Base-by-base conservation (phyloP, 2,888 invertebrate genomes). In the Latrodectus elegans region DNA sequence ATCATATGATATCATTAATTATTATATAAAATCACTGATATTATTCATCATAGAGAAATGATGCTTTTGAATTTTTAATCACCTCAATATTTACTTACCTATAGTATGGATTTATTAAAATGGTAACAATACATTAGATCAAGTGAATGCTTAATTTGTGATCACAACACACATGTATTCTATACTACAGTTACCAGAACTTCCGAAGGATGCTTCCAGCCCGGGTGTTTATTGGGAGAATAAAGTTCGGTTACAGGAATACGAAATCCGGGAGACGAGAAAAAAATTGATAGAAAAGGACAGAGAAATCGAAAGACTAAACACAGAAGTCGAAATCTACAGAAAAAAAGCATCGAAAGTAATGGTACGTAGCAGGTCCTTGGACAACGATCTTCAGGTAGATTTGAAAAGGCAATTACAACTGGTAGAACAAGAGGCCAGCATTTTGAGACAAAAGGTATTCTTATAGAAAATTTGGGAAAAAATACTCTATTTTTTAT, bases 201-300 rank as follows among this genome's bases (percentile, higher is more conserved):
- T 81, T 8, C 88, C 86, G 0, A 89, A 78, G 52, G 84, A 84
- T n/a, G 68, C 85, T 26, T 76, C 87, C 9, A 86, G 88, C 38
- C 85, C 87, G 91, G 87, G 93, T 90, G 93, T 94, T 86, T 93
- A 94, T 90, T 94, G 95, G 89, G 95, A 95, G 91, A 94, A 95
- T 91, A 95, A 95, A 92, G 93, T 95, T 12, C 91, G 91, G 81
- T 90, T 92, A 26, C 90, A 93, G 89, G 93, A 92, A 89, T 95
- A 95, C 91, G 96, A 96, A 92, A 94, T 95, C 81, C 94, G 94
- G 79, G 95, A 95, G 90, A 92, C 96, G 52, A 93, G 95, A 89
- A 95, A 95, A 91, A 95, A 97, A 91, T 93, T 95, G 87, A 95
- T 95, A 91, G 95, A 95, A 90, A 95, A 95, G 91, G 96, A 97